Base-by-base conservation (phyloP, 2,888 invertebrate species). In the Dicycla oo region DNA sequence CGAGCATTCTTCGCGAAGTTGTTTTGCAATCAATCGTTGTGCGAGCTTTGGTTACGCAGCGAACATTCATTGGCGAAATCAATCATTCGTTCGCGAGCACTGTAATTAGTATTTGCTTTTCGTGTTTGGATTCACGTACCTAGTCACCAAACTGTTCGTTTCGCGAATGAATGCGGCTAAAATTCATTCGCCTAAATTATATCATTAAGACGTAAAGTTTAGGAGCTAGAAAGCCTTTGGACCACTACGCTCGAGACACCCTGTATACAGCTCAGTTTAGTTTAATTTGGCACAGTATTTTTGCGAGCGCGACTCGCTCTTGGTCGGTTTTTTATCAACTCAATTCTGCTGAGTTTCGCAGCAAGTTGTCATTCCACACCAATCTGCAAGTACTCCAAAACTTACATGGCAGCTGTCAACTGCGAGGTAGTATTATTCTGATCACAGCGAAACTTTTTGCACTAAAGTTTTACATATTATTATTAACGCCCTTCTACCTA, bases 341-440 rank as follows among this genome's bases (percentile, higher is more conserved):
- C 3, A 45, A 26, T 58, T 73, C 7, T 53, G 49, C 34, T n/a
- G n/a, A 62, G 20, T 54, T 73, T 73, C 34, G 20, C 47, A 73
- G 8, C 40, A 38, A n/a, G 18, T 60, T 71, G 34, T 45, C 51
- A 61, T 26, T 60, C 38, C 62, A 38, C 38, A 73, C 38, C 51
- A 38, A 57, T 73, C 56, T 62, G n/a, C 61, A 61, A 40, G 49
- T 75, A 54, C 49, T 61, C 26, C 40, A 76, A 68, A 54, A 60
- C 43, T 47, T 40, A 74, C 53, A 40, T 47, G 74, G 47, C 53
- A 74, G 40, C 64, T 73, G 30, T 63, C 64, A 73, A 20, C 38
- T 63, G 23, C 47, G 53, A 23, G 45, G 45, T 74, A 53, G n/a
- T 45, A 15, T 73, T 73, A 71, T 71, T 70, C 72, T 72, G 61